phyloP scores from a whole-genome alignment of 2,888 invertebrate species.

The Choreutis nemorana region DNA sequence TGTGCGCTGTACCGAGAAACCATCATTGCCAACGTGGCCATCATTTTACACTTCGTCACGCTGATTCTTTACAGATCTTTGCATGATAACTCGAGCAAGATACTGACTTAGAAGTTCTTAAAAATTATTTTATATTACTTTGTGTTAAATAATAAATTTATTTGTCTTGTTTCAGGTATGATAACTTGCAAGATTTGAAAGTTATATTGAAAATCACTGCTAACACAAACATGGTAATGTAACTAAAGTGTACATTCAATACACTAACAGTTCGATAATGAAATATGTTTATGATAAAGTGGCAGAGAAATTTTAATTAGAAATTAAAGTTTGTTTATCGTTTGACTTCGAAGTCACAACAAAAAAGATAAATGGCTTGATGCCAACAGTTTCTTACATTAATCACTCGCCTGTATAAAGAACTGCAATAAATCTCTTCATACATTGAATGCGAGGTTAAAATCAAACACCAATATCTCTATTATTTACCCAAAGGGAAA shows the following conservation, averaged over 20 bases:
- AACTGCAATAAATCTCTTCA: constrained; percentile 37
- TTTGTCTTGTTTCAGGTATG: background rate
- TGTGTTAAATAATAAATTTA: background rate
- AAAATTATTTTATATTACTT: background rate
- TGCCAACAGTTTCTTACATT: constrained; percentile 39
- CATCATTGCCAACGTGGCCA: constrained; percentile 12
- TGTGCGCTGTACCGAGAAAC: constrained; percentile 50
- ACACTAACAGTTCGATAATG: no score
- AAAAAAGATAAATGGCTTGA: constrained; percentile 37
- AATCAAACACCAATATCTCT: no score
- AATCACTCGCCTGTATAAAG: constrained; percentile 39
- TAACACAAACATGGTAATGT: background rate
- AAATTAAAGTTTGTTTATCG: constrained; percentile 20
- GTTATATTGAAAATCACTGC: background rate
- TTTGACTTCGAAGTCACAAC: constrained; percentile 18
- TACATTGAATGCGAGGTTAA: no score
- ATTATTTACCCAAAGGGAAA: no score
- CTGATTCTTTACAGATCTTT: constrained; percentile 34
- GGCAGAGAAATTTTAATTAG: constrained; percentile 16
- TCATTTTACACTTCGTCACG: constrained; percentile 21
- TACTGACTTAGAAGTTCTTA: constrained; percentile 6
- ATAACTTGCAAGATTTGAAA: background rate
- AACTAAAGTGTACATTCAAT: background rate
- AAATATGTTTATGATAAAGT: constrained; percentile 6
- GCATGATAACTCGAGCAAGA: constrained; percentile 31